Conservation (phyloP, 2,888 invertebrate species). For the Chalcis sispes region DNA sequence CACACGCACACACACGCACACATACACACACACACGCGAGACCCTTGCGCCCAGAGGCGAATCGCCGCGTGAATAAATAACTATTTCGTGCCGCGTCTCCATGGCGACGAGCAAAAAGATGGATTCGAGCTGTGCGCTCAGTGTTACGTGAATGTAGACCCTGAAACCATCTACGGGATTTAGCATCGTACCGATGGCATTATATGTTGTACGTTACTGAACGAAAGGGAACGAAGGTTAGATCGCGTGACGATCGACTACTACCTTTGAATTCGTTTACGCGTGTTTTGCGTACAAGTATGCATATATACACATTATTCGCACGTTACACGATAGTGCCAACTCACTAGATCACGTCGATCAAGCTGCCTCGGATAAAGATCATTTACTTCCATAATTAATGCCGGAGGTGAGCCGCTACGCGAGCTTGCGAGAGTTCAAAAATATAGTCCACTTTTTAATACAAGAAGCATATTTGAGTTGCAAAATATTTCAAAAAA, state of each 20-base stretch:
- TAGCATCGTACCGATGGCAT: too few species aligned
- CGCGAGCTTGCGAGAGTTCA: too few species aligned
- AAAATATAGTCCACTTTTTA: too few species aligned
- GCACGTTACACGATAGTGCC: neutral
- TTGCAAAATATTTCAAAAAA: too few species aligned
- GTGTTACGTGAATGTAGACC: too few species aligned
- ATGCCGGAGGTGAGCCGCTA: too few species aligned
- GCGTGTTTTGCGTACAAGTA: slow-evolving; percentile 8
- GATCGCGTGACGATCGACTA: slow-evolving; percentile 11
- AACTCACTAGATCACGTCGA: too few species aligned
- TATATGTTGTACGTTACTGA: too few species aligned
- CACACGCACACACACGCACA: neutral
- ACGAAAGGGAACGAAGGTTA: neutral
- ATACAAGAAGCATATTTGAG: too few species aligned
- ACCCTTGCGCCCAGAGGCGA: slow-evolving; percentile 68
- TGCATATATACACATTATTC: neutral
- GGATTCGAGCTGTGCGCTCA: slow-evolving; percentile 28
- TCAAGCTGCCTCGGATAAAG: too few species aligned
- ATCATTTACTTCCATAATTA: too few species aligned
- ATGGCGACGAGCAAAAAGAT: slow-evolving; percentile 64
- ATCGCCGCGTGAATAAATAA: slow-evolving; percentile 72
- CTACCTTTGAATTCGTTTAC: slow-evolving; percentile 26
- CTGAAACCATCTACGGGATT: slow-evolving; percentile 3
- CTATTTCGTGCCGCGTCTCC: slow-evolving; percentile 69
- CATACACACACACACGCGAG: neutral